Evolutionary conservation across 2,113 vertebrate genomes (phyloP).

Genomic region (Cranoglanis bouderius): DNA sequence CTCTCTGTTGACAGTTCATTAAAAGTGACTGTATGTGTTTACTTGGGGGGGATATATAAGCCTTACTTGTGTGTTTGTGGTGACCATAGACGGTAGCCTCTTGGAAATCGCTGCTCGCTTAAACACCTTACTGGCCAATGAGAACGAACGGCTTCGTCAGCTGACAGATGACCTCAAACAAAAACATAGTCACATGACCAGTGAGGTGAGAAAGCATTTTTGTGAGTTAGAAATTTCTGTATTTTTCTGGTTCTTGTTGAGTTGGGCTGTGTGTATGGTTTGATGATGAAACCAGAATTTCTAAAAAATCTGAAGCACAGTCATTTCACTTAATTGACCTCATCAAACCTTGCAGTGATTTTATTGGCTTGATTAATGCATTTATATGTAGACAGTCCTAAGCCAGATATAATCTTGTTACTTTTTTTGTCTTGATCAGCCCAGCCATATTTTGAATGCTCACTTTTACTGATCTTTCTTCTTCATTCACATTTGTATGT

Average conservation of each 20-base stretch:
- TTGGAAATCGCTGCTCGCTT: constrained; percentile 82
- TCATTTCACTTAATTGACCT: no score
- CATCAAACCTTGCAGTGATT: no score
- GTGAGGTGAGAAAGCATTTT: constrained; percentile 73
- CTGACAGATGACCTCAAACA: constrained; percentile 88
- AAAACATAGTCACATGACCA: constrained; percentile 90
- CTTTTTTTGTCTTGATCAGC: no score
- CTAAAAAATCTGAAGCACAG: no score
- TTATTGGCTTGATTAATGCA: no score
- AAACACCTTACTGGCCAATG: constrained; percentile 80
- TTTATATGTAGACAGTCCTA: no score
- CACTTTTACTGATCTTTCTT: no score
- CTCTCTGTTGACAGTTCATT: not conserved
- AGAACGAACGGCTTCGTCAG: constrained; percentile 86
- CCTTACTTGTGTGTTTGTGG: not conserved
- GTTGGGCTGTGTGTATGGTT: not conserved
- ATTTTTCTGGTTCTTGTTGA: not conserved
- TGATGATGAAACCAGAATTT: not conserved
- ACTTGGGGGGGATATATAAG: not conserved
- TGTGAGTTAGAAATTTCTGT: not conserved
- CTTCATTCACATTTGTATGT: no score
- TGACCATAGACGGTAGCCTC: constrained; percentile 72
- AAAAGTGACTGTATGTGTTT: not conserved
- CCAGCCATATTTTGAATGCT: no score
- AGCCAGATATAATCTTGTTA: no score